Base-by-base conservation (phyloP, 2,888 invertebrate species). In the Brenthis hecate region DNA sequence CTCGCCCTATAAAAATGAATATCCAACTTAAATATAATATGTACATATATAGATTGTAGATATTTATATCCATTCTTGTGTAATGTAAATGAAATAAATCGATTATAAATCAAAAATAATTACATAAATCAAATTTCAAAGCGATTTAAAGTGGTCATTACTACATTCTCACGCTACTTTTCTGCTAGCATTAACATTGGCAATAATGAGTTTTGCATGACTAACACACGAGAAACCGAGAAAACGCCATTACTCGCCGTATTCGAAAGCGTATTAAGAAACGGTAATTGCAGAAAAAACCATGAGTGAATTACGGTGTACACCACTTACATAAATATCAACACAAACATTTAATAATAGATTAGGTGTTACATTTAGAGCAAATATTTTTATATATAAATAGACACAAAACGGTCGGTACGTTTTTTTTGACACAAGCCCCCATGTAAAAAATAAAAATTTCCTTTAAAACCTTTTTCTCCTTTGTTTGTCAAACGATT, bases 151-250 rank as follows among this genome's bases (percentile, higher is more conserved):
- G 19, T 53, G 14, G 19, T 36, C 56, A 50, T 61, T 51, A 28
- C 6, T 66, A 43, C 43, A 71, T 67, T 77, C 76, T 74, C 78
- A 79, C 79, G 77, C 73, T 68, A 74, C 72, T 75, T 75, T 74
- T 74, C 73, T 73, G 69, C 68, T 56, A 72, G 72, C 65, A 76
- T 72, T 70, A 74, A 70, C 71, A 68, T 58, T 73, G 68, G 77
- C 78, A 74, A 75, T 87, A 86, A 90, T 89, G 87, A 86, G 85
- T 83, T 88, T 86, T 89, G 90, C 90, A 89, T 89, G 90, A 88
- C 85, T 85, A 80, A 83, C 80, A 80, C 78, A 72, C 75, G 78
- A 78, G 77, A 78, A 78, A 76, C 75, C 73, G 69, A 78, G 75
- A 81, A 84, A 84, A 75, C 85, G 84, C 79, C 76, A 78, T 76